Evolutionary conservation across 1,140 invertebrate species (phyloP).

Genomic region (Zaprionus africanus): DNA sequence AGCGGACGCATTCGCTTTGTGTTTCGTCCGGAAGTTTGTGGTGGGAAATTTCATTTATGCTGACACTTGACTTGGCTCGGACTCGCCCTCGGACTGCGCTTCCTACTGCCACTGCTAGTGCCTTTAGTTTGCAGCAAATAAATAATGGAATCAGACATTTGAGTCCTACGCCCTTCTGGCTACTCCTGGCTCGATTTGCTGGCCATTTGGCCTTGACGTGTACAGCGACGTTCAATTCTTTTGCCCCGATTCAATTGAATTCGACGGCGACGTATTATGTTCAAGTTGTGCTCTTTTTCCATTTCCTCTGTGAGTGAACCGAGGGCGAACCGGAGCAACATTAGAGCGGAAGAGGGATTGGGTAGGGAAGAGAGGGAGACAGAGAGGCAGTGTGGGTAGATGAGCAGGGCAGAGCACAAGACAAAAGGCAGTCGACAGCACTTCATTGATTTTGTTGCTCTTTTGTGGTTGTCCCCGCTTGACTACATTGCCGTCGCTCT

Average conservation of each 20-base stretch:
- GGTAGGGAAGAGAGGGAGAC: conserved; percentile 40
- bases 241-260: conserved; percentile 34
- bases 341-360: conserved; percentile 56
- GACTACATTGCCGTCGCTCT: not conserved
- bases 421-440: conserved; percentile 47
- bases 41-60: conserved; percentile 83
- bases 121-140: conserved; percentile 79
- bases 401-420: conserved; percentile 12
- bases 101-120: conserved; percentile 13
- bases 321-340: conserved; percentile 14
- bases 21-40: conserved; percentile 72
- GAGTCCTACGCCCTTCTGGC: conserved; percentile 28
- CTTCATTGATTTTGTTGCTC: conserved; percentile 53
- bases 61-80: conserved; percentile 75
- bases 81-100: conserved; percentile 24
- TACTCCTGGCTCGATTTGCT: conserved; percentile 56
- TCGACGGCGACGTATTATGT: conserved; percentile 59
- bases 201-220: conserved; percentile 60
- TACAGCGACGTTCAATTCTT: not conserved
- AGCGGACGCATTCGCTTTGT: conserved; percentile 19
- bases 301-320: conserved; percentile 57
- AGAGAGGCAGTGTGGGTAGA: not conserved
- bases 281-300: conserved; percentile 69
- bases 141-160: conserved; percentile 75
- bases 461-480: conserved; percentile 37